Base-by-base conservation (phyloP, 2,797 vertebrate genomes). In the Clarias fuscus region DNA sequence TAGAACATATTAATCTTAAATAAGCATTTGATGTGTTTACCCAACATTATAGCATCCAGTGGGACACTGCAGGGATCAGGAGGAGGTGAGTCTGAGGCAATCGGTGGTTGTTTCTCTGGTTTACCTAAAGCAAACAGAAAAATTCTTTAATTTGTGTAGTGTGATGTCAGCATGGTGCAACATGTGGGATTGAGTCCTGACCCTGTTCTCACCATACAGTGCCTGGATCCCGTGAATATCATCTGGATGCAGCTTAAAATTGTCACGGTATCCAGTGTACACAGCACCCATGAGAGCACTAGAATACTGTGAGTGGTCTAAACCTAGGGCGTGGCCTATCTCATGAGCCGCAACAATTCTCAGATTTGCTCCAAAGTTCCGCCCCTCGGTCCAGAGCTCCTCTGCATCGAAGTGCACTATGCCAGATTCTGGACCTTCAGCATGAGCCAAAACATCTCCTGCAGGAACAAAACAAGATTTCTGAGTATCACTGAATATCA, bases 261-360 rank as follows among this genome's bases (percentile, higher is more conserved):
- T 76, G 2, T 93, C 88, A 53, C 76, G 93, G 91, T 96, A 97
- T 15, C 97, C 96, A 14, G 79, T 86, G 86, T 97, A 97, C 58
- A 96, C 90, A 0, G 97, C 96, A 2, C 93, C 96, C 96, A 97
- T 98, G 71, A 97, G 92, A 0, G 97, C 96, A 0, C 67, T 90
- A 71, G 91, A 84, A 75, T 94, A 90, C 48, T 95, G 93, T 0
- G 96, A 97, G 90, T 97, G 97, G 33, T 96, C 96, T 70, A 98
- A 93, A 17, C 97, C 96, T 0, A 97, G 93, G 20, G 96, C 95
- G 0, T 97, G 96, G 84, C 97, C 97, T 0, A 97, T 94, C 91
- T 98, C 96, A 11, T 97, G 97, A 22, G 96, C 94, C 0, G 97
- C 96, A 1, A 98, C 95, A 48, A 97, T 96, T 86, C 95, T 94